Conservation (phyloP, 2,113 vertebrate species). For the Leuciscus idus region DNA sequence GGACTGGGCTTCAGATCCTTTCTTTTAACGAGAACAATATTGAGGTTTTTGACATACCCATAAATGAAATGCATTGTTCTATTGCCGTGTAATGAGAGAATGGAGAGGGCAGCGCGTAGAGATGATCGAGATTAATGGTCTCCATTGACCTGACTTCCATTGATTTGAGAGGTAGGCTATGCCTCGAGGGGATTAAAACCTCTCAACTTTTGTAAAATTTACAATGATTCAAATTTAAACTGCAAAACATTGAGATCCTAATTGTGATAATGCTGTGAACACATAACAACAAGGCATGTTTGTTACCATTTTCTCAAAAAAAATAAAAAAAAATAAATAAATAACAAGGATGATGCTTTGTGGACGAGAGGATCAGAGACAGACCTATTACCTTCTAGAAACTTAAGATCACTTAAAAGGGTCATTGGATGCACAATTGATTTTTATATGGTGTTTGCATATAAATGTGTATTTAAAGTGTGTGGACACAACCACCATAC, state of each 20-base stretch:
- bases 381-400: background rate
- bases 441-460: too few species aligned
- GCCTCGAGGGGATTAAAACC: constrained; percentile 6
- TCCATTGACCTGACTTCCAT: background rate
- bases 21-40: constrained; percentile 42
- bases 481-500: too few species aligned
- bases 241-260: constrained; percentile 13
- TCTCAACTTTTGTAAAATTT: background rate
- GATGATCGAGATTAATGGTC: constrained; percentile 37
- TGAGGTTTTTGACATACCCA: constrained; percentile 43
- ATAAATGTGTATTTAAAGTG: too few species aligned
- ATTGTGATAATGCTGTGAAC: background rate
- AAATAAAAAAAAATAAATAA: too few species aligned
- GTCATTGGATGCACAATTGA: too few species aligned
- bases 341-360: background rate
- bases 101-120: background rate
- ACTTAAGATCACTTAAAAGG: background rate
- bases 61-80: constrained; percentile 51
- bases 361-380: background rate
- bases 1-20: constrained; percentile 24
- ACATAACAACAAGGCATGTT: background rate
- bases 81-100: constrained; percentile 32
- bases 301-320: background rate
- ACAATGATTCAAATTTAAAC: background rate
- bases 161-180: constrained; percentile 5